Conservation (phyloP, 2,888 invertebrate species). For the Tachina grossa region DNA sequence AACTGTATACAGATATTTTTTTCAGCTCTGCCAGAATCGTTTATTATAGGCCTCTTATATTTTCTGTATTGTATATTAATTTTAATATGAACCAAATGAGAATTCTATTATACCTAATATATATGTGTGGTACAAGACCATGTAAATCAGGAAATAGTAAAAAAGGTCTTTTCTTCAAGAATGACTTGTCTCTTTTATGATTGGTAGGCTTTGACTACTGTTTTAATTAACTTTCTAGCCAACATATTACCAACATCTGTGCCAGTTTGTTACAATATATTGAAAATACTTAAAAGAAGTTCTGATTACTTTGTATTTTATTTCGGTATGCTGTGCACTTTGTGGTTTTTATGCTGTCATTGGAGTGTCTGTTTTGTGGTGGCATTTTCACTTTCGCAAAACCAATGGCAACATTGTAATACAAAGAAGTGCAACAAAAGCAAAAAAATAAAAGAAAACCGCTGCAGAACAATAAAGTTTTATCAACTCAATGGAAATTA, state of each 20-base stretch:
- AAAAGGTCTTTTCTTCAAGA: too few species aligned
- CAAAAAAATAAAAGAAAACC: neutral
- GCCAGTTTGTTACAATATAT: neutral
- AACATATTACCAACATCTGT: neutral
- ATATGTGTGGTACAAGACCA: too few species aligned
- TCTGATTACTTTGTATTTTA: neutral
- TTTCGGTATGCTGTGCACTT: slow-evolving; percentile 32
- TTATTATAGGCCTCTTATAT: too few species aligned
- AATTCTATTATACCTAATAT: too few species aligned
- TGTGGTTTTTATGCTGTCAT: slow-evolving; percentile 60
- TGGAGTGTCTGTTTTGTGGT: slow-evolving; percentile 52
- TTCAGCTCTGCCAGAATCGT: too few species aligned
- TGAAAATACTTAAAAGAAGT: neutral
- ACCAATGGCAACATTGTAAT: slow-evolving; percentile 38
- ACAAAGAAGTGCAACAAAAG: slow-evolving; percentile 4
- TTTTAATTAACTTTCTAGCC: neutral
- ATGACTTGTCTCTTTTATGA: too few species aligned
- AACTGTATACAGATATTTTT: too few species aligned
- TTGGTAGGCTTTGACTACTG: too few species aligned
- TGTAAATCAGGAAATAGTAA: too few species aligned
- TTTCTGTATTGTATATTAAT: too few species aligned
- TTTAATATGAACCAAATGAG: too few species aligned
- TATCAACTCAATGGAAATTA: slow-evolving; percentile 31
- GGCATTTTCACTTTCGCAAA: slow-evolving; percentile 46
- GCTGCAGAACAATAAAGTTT: neutral